phyloP scores from a whole-genome alignment of 2,113 vertebrate genomes.

The Ochotona curzoniae region DNA sequence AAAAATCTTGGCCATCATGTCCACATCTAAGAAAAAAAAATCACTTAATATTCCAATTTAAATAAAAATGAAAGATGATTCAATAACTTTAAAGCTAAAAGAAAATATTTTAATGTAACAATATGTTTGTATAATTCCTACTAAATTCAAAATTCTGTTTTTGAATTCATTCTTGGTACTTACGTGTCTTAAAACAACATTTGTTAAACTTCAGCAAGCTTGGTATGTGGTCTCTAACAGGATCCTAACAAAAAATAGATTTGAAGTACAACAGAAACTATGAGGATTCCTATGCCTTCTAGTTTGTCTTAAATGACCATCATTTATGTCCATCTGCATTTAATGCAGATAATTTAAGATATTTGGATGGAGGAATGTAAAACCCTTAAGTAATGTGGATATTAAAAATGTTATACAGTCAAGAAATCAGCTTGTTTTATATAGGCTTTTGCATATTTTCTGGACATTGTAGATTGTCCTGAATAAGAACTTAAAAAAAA shows the following conservation, averaged over 20 bases:
- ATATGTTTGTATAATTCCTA: not conserved
- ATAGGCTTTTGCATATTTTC: not conserved
- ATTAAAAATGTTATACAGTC: not conserved
- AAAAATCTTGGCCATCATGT: not conserved
- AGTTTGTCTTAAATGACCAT: not conserved
- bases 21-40: not conserved
- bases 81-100: not conserved
- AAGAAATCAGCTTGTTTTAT: not conserved
- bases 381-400: not conserved
- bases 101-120: not conserved
- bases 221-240: not conserved
- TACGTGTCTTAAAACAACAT: not conserved
- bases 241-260: not conserved
- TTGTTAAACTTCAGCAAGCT: not conserved
- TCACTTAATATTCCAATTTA: not conserved
- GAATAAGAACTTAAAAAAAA: not conserved
- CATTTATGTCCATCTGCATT: not conserved
- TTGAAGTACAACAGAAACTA: not conserved
- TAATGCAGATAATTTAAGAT: not conserved
- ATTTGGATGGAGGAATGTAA: not conserved
- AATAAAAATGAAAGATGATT: not conserved
- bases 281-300: not conserved
- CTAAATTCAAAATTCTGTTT: not conserved
- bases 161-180: not conserved
- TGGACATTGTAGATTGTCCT: not conserved